Conservation (phyloP, 2,797 vertebrate genomes). For the Gallinago solitaria region DNA sequence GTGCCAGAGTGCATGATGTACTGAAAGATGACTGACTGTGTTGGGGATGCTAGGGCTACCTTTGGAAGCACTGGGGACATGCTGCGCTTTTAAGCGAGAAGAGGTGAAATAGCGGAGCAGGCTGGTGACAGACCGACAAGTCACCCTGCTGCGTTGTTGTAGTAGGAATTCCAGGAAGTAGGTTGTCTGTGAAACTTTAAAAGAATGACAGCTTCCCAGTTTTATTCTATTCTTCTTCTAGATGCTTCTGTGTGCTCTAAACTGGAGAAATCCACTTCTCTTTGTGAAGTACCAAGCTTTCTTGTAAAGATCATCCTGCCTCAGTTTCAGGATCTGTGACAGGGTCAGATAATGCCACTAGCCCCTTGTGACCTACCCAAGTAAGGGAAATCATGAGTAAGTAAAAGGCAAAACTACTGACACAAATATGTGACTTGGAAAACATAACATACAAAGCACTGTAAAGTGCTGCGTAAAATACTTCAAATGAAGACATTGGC, state of each 20-base stretch:
- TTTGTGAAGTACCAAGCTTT: not conserved
- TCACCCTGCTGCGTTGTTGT: not conserved
- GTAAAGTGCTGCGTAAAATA: not conserved
- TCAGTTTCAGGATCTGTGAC: not conserved
- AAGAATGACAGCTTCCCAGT: not conserved
- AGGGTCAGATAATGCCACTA: not conserved
- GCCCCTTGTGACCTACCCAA: not conserved
- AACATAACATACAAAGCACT: not conserved
- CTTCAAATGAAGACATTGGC: not conserved
- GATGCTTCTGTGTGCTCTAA: not conserved
- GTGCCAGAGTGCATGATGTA: not conserved
- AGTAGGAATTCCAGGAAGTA: not conserved
- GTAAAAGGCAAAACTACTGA: not conserved
- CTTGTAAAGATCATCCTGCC: not conserved
- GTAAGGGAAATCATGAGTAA: not conserved
- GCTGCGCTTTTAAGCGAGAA: not conserved
- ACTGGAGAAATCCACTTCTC: not conserved
- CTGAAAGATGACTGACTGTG: not conserved
- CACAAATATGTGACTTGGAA: not conserved
- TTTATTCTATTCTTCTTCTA: not conserved
- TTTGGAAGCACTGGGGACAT: accelerated
- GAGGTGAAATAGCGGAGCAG: not conserved
- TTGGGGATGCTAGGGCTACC: not conserved
- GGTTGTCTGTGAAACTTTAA: not conserved
- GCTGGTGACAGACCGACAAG: not conserved